phyloP scores from a whole-genome alignment of 2,797 vertebrate genomes.

The Sciurus carolinensis region DNA sequence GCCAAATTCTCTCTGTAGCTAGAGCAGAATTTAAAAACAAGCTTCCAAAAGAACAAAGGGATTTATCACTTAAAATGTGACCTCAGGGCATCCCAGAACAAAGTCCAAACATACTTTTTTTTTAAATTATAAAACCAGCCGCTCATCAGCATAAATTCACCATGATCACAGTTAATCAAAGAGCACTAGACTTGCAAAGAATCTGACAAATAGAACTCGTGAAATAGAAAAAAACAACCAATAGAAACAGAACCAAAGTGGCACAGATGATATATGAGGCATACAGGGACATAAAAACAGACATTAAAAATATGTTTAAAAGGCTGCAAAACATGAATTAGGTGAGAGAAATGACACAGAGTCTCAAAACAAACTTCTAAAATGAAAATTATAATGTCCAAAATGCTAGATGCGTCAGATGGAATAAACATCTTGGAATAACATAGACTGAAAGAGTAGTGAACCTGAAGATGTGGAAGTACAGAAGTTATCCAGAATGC shows the following conservation, averaged over 20 bases:
- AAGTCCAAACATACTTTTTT: background rate
- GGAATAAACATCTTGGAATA: too few relatives aligned
- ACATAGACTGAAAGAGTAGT: background rate
- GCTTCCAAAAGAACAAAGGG: background rate
- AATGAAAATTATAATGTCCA: background rate
- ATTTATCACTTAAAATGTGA: background rate
- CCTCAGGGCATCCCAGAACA: background rate
- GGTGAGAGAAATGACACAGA: background rate
- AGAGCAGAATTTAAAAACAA: background rate
- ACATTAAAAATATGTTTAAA: background rate
- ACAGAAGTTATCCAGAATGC: background rate
- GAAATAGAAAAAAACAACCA: background rate
- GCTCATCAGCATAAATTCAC: background rate
- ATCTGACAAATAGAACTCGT: background rate
- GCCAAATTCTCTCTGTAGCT: background rate
- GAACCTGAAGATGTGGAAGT: background rate
- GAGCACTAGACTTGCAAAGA: background rate
- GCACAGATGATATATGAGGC: background rate
- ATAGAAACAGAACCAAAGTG: background rate
- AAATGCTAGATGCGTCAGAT: background rate
- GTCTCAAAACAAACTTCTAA: background rate
- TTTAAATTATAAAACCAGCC: background rate
- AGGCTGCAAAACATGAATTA: background rate
- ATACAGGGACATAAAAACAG: background rate
- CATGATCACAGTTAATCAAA: background rate